Base-by-base conservation (phyloP, 2,113 vertebrate genomes). In the Cyprinodon variegatus region DNA sequence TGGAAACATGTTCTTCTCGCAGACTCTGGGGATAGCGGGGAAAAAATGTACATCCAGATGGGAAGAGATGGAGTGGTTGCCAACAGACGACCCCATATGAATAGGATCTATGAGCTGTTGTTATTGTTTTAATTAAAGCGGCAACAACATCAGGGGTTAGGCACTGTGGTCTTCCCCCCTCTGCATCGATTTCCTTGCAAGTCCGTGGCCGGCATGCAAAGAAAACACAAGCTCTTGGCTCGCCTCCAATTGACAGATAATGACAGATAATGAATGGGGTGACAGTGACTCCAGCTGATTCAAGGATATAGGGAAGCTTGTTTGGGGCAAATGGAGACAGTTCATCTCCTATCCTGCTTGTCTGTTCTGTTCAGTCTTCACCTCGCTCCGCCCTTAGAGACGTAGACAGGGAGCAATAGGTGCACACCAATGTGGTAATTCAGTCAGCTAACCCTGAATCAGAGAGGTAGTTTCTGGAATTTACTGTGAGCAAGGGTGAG, bases 221-320 rank as follows among this genome's bases (percentile, higher is more conserved):
- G 62, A 79, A 70, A 86, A 91, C 88, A 88, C 76, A 17, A 70
- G 74, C 78, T 22, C 83, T 57, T 91, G 91, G 90, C 85, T 41
- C 40, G 17, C 81, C 1, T 86, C 89, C 91, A 91, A 66, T 45
- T 38, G 74, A 84, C 82, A 88, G 88, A 91, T 93, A 89, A 93
- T 91, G 84, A 91, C 85, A 91, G 89, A 90, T 91, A 91, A 91
- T 90, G 86, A 91, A 89, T 84, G 83, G 85, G 73, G 77, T 83
- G 85, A 85, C 83, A 70, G 80, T 72, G 86, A 74, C 75, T 78
- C 72, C 79, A 68, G 50, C 81, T 76, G 72, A 82, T 87, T 81
- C 77, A 85, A 83, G 84, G 86, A 83, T 88, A 81, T 87, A 80
- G 38, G 72, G 50, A 83, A 81, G 80, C 82, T 80, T 88, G 84